phyloP scores from a whole-genome alignment of 2,888 invertebrate genomes.

The Yponomeuta plumbellus region DNA sequence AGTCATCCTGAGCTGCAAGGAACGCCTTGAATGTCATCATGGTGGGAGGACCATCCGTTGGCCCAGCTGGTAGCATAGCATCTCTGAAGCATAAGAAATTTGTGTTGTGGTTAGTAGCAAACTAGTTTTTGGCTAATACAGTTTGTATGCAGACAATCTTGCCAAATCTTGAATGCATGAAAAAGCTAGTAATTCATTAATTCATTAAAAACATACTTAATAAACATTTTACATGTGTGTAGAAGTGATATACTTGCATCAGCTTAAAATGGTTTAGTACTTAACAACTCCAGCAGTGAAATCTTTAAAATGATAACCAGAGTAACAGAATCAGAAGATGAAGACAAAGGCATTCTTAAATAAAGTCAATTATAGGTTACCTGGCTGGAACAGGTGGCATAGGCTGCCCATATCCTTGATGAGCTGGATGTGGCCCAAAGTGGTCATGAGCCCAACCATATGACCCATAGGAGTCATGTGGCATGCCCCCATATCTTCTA shows the following conservation, averaged over 20 bases:
- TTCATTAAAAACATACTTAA: too few species aligned
- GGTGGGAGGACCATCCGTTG: conserved; percentile 87
- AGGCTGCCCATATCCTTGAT: conserved; percentile 78
- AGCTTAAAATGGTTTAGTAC: too few species aligned
- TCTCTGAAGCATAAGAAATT: conserved; percentile 51
- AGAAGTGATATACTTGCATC: too few species aligned
- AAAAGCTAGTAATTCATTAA: too few species aligned
- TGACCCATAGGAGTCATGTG: conserved; percentile 70
- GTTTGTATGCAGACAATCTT: too few species aligned
- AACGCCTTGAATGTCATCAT: conserved; percentile 99
- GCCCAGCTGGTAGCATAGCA: conserved; percentile 63
- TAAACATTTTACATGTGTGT: too few species aligned
- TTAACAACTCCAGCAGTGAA: too few species aligned
- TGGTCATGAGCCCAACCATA: conserved; percentile 75
- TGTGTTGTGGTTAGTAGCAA: too few species aligned
- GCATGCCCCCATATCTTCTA: conserved; percentile 69
- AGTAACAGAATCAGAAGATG: too few species aligned
- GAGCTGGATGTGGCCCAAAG: conserved; percentile 76
- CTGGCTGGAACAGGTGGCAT: conserved; percentile 70
- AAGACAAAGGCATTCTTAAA: neutral
- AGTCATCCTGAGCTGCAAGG: conserved; percentile 96
- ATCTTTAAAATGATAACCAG: too few species aligned
- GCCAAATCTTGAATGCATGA: too few species aligned
- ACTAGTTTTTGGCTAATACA: too few species aligned
- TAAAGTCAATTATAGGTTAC: conserved; percentile 29